Base-by-base conservation (phyloP, 1,140 invertebrate genomes). In the Liolophura sinensis region DNA sequence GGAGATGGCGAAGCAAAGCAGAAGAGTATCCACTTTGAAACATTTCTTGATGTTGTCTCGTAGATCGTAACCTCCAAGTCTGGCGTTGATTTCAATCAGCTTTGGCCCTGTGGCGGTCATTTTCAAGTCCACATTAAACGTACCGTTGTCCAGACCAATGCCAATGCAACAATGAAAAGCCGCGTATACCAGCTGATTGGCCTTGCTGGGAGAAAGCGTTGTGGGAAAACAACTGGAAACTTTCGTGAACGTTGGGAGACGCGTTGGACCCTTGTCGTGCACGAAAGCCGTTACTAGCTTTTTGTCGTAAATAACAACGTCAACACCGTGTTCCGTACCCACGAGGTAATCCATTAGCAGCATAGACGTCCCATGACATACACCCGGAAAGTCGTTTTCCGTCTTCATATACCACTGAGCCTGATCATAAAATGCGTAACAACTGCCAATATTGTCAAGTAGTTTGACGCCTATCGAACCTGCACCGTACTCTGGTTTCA, bases 101-200 rank as follows among this genome's bases (percentile, higher is more conserved):
- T 73, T 74, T 50, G 76, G 76, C 6, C 76, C 76, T 4, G 62
- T 65, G 6, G 51, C 27, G 1, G 74, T 72, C 76, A 76, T 71
- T 49, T 66, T 73, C 63, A 78, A 65, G 55, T 76, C 74, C 9
- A 78, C 73, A 60, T 78, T 78, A 60, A 73, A 78, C n/a, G 73
- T 71, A 5, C 74, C 76, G 15, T 67, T 70, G 25, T 52, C 50
- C 12, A 78, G 60, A n/a, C 74, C 76, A 15, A 78, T 65, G 51
- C 71, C 71, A 9, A 64, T 67, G 58, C 76, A 78, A 55, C 76
- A 78, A 24, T 72, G 68, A 40, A 68, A 74, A 25, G 76, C 74
- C 25, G 74, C 71, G 0, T 58, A 64, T 1, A 72, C 63, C 22
- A 78, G 61, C 52, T 76, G 74, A 0, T 54, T 65, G 31, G 31